A percentile compares a stretch with the other conserved stretches of the same genome.
Evolutionary conservation across 1,140 invertebrate species (phyloP).

Genomic region (Drusus annulatus): DNA sequence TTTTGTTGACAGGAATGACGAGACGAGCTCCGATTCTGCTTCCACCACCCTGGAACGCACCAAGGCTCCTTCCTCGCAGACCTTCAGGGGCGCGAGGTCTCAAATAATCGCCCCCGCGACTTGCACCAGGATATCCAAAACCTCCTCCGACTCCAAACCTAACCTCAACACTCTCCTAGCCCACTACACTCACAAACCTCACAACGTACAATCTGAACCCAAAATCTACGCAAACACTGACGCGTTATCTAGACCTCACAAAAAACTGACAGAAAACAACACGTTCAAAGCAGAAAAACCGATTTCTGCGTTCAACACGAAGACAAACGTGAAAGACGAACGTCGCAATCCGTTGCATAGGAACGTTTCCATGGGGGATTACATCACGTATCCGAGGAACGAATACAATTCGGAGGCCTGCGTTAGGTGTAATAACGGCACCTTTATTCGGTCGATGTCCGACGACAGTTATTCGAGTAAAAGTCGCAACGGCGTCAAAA

Average conservation of each 20-base stretch:
- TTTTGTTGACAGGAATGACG: slow-evolving; percentile 5
- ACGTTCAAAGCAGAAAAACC: neutral
- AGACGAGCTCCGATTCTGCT: slow-evolving; percentile 13
- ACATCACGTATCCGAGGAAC: slow-evolving; percentile 13
- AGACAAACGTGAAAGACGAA: slow-evolving; percentile 14
- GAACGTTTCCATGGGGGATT: slow-evolving; percentile 32
- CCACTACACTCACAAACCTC: slow-evolving; percentile 25
- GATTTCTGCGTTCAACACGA: neutral
- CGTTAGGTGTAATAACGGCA: neutral
- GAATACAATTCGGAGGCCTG: neutral
- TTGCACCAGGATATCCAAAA: neutral
- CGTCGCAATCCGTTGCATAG: slow-evolving; percentile 31
- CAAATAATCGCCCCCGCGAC: neutral
- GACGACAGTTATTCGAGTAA: slow-evolving; percentile 25
- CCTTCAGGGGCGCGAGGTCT: neutral
- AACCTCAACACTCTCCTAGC: neutral
- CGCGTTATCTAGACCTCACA: neutral
- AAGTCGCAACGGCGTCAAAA: neutral
- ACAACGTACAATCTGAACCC: slow-evolving; percentile 20
- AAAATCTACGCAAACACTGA: slow-evolving; percentile 15
- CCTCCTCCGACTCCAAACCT: slow-evolving; percentile 3
- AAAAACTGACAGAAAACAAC: neutral
- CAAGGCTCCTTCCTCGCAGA: neutral
- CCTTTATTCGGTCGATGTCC: slow-evolving; percentile 40
- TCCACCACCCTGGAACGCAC: slow-evolving; percentile 28